Evolutionary conservation across 1,140 invertebrate genomes (phyloP).

Genomic region (Eciton burchellii): DNA sequence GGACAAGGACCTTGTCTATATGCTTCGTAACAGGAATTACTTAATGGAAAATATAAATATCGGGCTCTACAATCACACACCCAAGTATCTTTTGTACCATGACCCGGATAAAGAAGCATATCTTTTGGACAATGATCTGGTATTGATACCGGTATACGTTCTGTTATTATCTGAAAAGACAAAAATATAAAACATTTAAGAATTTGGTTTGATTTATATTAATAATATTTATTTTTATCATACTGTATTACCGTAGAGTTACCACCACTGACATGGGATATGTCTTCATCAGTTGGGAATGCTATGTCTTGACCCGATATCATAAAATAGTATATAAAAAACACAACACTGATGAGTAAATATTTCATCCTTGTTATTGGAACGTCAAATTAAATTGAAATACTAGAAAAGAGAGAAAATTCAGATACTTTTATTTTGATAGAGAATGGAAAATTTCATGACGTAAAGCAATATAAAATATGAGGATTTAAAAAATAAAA

Average conservation of each 20-base stretch:
- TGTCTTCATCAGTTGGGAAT: conserved; percentile 72
- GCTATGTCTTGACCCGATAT: conserved; percentile 72
- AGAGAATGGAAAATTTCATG: background rate
- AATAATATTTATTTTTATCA: conserved; percentile 14
- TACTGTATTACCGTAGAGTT: conserved; percentile 65
- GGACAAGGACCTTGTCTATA: conserved; percentile 88
- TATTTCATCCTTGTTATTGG: conserved; percentile 64
- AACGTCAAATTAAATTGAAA: background rate
- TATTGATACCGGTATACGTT: conserved; percentile 84
- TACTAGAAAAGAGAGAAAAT: background rate
- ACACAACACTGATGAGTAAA: conserved; percentile 31
- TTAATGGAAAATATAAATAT: conserved; percentile 87
- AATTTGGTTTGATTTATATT: background rate
- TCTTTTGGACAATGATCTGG: conserved; percentile 87
- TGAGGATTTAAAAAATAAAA: too few relatives aligned
- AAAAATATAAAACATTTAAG: background rate
- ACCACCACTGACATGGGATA: conserved; percentile 65
- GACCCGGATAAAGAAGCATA: conserved; percentile 88
- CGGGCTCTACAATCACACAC: conserved; percentile 89
- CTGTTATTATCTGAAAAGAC: conserved; percentile 65
- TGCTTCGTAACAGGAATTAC: conserved; percentile 87
- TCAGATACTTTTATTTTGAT: background rate
- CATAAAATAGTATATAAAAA: conserved; percentile 53
- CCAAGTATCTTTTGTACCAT: conserved; percentile 86
- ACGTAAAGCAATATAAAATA: background rate